Evolutionary conservation across 2,888 invertebrate species (phyloP), one percentile per base, ranked within the genome.

Genomic region (Drosophila tanythrix): DNA sequence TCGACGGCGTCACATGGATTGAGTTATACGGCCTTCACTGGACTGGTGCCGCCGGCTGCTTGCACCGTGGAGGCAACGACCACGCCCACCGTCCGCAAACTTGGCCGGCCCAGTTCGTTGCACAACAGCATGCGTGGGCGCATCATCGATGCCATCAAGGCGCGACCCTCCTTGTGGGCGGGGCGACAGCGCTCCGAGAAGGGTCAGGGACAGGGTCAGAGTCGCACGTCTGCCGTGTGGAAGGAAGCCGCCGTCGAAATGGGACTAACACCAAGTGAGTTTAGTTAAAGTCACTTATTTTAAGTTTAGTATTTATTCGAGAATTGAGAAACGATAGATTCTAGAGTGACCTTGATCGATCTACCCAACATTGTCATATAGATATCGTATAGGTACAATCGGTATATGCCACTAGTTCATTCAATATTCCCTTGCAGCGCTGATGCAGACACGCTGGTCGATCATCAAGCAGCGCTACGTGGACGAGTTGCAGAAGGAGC

Each of bases 41-140:
- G 92, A 0, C 78, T 92, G n/a, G 92, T 92, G 48, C 92, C 92
- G 31, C 92, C 92, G 10, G 91, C 92, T 15, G 90, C 82, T n/a
- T 84, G 91, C 59, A 88, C 89, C 18, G 89, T 90, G 18, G 92
- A 87, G 74, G 75, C 91, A 7, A 88, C 83, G 25, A 90, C 87
- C 21, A 88, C 92, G 50, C 88, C 92, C 4, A 58, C 92, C 4
- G 58, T 86, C 56, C 89, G 91, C 13, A 92, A 92, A 40, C 83
- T 92, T 31, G 91, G 91, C 18, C 83, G 92, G 29, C 92, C 92
- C 21, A 91, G 91, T 56, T 92, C 92, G 4, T 58, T 92, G 79
- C 92, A 92, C 63, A 92, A 92, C 51, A 92, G 92, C 74, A 92
- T 92, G 92, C 91, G 92, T 7, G 92, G 92, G 0, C 89, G 91